These are phyloP conservation scores for Noturus placidus DNA, from an alignment of 2,113 vertebrate species.

Conservation along the genomic window DNA sequence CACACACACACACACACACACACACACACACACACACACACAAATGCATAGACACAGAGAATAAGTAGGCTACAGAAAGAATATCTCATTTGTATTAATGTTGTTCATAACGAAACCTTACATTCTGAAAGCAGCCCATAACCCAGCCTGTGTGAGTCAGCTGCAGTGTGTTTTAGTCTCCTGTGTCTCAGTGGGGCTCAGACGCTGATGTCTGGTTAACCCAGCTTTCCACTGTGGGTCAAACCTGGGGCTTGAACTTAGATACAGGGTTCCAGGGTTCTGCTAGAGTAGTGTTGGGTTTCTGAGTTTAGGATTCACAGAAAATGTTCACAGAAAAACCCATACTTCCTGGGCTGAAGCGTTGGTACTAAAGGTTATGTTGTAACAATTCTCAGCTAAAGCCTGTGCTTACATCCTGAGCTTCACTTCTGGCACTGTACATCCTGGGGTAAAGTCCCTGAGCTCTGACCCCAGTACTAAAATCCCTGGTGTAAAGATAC, in stretches of 20 bases:
- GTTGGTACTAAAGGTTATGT: neutral
- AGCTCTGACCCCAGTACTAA: too few relatives aligned
- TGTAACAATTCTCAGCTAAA: neutral
- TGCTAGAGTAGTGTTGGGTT: neutral
- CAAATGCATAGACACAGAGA: neutral
- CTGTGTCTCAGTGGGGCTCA: neutral
- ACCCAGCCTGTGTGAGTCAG: neutral
- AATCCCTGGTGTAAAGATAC: neutral
- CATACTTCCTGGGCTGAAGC: neutral
- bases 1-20: neutral
- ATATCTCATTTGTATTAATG: constrained; percentile 4
- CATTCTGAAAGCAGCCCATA: constrained; percentile 6
- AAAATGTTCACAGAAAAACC: neutral
- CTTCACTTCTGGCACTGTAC: neutral
- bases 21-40: neutral
- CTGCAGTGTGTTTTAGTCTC: neutral
- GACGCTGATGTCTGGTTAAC: neutral
- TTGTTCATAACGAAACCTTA: constrained; percentile 37
- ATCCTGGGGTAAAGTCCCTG: neutral
- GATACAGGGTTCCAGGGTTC: neutral
- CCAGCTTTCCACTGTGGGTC: neutral
- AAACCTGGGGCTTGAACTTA: neutral
- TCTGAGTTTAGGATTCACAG: neutral
- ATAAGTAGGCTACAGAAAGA: neutral
- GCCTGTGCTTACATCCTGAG: too few relatives aligned